Conservation (phyloP, 2,113 vertebrate species). For the Alexandromys fortis region DNA sequence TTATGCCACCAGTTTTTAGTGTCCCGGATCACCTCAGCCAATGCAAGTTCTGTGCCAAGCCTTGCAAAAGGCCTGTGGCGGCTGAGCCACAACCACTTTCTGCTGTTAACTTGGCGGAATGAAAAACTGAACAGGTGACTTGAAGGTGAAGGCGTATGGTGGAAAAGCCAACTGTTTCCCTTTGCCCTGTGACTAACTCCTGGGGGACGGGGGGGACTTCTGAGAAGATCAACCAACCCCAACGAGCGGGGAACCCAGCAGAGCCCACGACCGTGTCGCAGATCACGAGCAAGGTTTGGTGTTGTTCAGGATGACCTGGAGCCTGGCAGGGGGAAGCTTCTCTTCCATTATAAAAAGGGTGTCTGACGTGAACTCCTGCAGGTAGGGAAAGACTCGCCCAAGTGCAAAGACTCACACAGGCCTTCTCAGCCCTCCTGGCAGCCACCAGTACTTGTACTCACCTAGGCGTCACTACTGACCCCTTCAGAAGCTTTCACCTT, state of each 20-base stretch:
- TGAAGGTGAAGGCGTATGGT: constrained; percentile 57
- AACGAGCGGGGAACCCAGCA: background rate
- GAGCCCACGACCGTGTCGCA: rapidly evolving
- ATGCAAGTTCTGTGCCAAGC: background rate
- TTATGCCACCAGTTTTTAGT: background rate
- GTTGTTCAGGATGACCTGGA: background rate
- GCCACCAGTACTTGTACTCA: background rate
- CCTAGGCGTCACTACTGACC: constrained; percentile 10
- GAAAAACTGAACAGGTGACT: constrained; percentile 69
- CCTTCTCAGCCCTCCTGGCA: background rate
- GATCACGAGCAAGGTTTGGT: background rate
- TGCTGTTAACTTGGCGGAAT: constrained; percentile 50
- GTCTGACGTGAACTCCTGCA: background rate
- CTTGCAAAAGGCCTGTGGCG: background rate
- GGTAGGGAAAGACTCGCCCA: background rate
- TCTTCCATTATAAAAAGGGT: background rate
- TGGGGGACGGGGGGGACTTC: background rate
- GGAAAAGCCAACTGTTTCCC: constrained; percentile 52
- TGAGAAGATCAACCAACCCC: background rate
- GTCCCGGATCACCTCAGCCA: background rate
- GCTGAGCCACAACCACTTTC: constrained; percentile 46
- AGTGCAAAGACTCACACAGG: background rate
- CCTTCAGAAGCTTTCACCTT: constrained; percentile 64
- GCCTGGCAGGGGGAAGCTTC: constrained; percentile 31
- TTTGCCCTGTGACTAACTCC: constrained; percentile 45